phyloP scores from a whole-genome alignment of 2,888 invertebrate genomes.

The Dugesia japonica region DNA sequence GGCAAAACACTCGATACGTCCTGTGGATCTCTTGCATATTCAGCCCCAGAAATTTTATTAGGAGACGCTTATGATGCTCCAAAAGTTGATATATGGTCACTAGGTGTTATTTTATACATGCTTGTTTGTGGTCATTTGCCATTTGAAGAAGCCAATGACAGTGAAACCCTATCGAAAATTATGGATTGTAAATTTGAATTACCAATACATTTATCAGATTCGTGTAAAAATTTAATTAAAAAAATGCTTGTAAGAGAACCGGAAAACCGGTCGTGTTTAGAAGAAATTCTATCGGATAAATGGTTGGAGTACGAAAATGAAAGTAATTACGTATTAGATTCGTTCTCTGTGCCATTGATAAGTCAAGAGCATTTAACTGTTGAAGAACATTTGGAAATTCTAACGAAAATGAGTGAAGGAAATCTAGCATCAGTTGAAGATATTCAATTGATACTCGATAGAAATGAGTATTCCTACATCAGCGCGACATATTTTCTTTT shows the following conservation, averaged over 20 bases:
- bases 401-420: slow-evolving; percentile 88
- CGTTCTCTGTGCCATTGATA: slow-evolving; percentile 56
- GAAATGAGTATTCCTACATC: slow-evolving; percentile 89
- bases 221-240: slow-evolving; percentile 71
- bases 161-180: slow-evolving; percentile 95
- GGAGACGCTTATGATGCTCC: slow-evolving; percentile 97
- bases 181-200: slow-evolving; percentile 95
- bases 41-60: slow-evolving; percentile 90
- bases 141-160: slow-evolving; percentile 96
- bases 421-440: slow-evolving; percentile 81
- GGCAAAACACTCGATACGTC: slow-evolving; percentile 91
- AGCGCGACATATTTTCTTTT: slow-evolving; percentile 91
- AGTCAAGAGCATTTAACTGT: slow-evolving; percentile 73
- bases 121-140: slow-evolving; percentile 89
- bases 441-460: slow-evolving; percentile 73
- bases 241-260: slow-evolving; percentile 85
- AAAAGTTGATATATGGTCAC: slow-evolving; percentile 94
- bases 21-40: slow-evolving; percentile 93
- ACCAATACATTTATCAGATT: slow-evolving; percentile 67
- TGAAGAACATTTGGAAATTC: slow-evolving; percentile 72
- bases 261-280: slow-evolving; percentile 67
- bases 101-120: slow-evolving; percentile 96
- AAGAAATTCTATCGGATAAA: slow-evolving; percentile 68
- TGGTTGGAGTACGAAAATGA: slow-evolving; percentile 53
- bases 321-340: background rate